phyloP scores from a whole-genome alignment of 2,888 invertebrate genomes.

The Synergus japonicus region DNA sequence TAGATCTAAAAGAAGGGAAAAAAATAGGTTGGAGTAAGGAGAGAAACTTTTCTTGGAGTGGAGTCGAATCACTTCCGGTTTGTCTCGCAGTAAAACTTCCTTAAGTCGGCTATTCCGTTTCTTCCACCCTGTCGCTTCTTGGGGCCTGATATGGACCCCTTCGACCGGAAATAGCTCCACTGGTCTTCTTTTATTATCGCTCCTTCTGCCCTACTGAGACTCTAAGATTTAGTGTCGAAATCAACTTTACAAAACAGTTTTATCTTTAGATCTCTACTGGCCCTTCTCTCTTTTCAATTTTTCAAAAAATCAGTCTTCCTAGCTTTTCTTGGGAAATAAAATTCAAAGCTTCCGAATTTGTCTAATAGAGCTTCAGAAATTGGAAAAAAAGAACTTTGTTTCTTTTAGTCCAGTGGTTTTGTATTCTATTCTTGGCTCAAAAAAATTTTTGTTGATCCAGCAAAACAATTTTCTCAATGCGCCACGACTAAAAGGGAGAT shows the following conservation, averaged over 20 bases:
- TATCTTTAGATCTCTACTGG: not conserved
- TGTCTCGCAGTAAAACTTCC: slow-evolving; percentile 72
- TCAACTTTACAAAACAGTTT: slow-evolving; percentile 13
- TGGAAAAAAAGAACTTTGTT: no score
- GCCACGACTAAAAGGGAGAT: not conserved
- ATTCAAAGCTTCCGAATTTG: not conserved
- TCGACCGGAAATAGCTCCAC: slow-evolving; percentile 58
- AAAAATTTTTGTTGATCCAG: no score
- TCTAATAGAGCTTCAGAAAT: no score
- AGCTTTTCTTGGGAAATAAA: not conserved
- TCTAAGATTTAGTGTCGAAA: slow-evolving; percentile 10
- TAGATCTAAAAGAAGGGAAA: slow-evolving; percentile 56
- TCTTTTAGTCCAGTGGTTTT: no score
- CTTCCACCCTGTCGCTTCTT: slow-evolving; percentile 57
- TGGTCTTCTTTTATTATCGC: slow-evolving; percentile 50
- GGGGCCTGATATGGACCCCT: slow-evolving; percentile 60
- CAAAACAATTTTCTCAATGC: not conserved
- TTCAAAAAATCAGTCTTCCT: not conserved
- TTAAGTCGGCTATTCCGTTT: slow-evolving; percentile 67
- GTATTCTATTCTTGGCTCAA: no score
- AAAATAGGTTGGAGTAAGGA: slow-evolving; percentile 44
- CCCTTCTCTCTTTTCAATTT: not conserved
- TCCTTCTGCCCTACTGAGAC: slow-evolving; percentile 25
- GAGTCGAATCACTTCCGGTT: slow-evolving; percentile 74
- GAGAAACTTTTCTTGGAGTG: slow-evolving; percentile 53